Conservation (phyloP, 2,113 vertebrate genomes). For the Vanacampus margaritifer region DNA sequence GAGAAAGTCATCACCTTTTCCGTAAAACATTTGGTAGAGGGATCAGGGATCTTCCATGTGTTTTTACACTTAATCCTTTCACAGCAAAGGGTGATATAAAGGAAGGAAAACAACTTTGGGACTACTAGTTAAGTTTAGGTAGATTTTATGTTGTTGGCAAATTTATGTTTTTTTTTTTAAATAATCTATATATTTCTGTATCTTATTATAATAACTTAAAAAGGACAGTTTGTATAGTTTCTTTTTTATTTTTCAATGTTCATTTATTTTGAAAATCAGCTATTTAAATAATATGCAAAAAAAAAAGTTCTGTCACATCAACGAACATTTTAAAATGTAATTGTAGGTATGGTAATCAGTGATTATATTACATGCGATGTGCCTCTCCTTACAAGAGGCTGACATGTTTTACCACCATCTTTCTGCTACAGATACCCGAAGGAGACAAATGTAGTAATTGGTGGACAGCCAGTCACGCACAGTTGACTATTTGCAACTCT, state of each 20-base stretch:
- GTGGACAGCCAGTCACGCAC: slow-evolving; percentile 12
- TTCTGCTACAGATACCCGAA: too few relatives aligned
- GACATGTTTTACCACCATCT: too few relatives aligned
- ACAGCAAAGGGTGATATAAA: slow-evolving; percentile 7
- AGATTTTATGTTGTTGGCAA: not conserved
- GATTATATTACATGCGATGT: too few relatives aligned
- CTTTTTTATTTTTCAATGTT: too few relatives aligned
- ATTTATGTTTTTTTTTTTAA: not conserved
- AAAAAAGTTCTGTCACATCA: too few relatives aligned
- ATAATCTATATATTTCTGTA: not conserved
- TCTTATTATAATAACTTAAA: not conserved
- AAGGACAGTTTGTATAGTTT: too few relatives aligned
- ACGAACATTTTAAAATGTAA: too few relatives aligned
- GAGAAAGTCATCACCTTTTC: slow-evolving; percentile 4
- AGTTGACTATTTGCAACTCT: not conserved
- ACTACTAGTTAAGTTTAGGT: not conserved
- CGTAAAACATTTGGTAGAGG: slow-evolving; percentile 17
- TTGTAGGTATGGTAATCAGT: too few relatives aligned
- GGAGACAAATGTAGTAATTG: too few relatives aligned
- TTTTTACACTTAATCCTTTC: slow-evolving; percentile 3
- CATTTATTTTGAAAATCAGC: too few relatives aligned
- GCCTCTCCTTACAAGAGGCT: too few relatives aligned
- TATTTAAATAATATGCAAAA: too few relatives aligned
- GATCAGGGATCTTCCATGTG: not conserved
- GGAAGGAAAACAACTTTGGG: slow-evolving; percentile 5